Percentiles rank a stretch among this genome's conserved stretches.
phyloP scores from a whole-genome alignment of 2,888 invertebrate species.

The Drosophila buzzatii region DNA sequence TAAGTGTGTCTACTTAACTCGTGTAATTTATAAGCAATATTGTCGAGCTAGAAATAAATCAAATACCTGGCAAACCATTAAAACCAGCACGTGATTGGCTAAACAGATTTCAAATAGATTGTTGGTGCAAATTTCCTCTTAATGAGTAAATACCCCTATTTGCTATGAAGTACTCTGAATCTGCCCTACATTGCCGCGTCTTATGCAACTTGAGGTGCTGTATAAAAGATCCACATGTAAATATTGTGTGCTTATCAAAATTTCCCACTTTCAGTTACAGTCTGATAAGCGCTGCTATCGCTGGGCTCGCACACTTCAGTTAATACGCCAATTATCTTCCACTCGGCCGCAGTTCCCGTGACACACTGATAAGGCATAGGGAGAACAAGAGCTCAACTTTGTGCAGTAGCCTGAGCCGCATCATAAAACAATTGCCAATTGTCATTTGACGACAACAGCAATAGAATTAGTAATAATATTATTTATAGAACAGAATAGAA shows the following conservation, averaged over 20 bases:
- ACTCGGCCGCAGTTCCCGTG: conserved; percentile 45
- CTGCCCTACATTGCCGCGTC: background rate
- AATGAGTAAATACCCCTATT: background rate
- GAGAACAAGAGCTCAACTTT: conserved; percentile 1
- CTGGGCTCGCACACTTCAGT: conserved; percentile 49
- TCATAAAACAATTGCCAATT: conserved; percentile 47
- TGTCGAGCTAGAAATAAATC: conserved; percentile 22
- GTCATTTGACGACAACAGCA: conserved; percentile 13
- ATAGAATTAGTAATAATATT: conserved; percentile 4
- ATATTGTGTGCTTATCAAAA: conserved; percentile 38
- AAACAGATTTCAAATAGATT: background rate
- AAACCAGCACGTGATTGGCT: conserved; percentile 1
- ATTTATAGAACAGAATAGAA: background rate
- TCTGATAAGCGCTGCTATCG: conserved; percentile 48
- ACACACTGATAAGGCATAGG: conserved; percentile 34
- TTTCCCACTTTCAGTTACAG: conserved; percentile 12
- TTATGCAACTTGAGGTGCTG: conserved; percentile 12
- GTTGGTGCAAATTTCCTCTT: background rate
- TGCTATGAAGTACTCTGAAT: background rate
- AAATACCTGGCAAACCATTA: background rate
- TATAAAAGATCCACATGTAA: conserved; percentile 43
- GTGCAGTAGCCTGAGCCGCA: conserved; percentile 27
- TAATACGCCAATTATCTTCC: conserved; percentile 72
- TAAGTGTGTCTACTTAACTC: conserved; percentile 1
- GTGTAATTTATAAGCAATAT: conserved; percentile 1